Percentiles rank a stretch among this genome's conserved stretches.
Evolutionary conservation across 2,888 invertebrate species (phyloP).

Genomic region (Oxyteleia sp.): DNA sequence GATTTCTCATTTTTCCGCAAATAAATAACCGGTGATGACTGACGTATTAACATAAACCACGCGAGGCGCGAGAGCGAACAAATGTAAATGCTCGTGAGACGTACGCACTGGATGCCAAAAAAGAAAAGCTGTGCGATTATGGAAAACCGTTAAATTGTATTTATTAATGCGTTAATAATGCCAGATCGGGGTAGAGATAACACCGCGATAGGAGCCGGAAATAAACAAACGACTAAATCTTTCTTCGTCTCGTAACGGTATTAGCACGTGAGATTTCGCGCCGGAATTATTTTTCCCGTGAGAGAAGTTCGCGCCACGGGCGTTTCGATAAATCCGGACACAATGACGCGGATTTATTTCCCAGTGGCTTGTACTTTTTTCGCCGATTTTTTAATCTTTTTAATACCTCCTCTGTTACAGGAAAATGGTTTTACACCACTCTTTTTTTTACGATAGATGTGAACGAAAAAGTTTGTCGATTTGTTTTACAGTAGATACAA

Average conservation of each 20-base stretch:
- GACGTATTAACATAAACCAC: no score
- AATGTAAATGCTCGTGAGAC: no score
- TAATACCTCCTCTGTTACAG: conserved; percentile 1
- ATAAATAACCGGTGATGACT: no score
- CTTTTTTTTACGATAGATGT: background rate
- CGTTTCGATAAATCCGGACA: conserved; percentile 47
- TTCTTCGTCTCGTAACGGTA: conserved; percentile 63
- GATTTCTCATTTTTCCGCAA: no score
- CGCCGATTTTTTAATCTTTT: conserved; percentile 9
- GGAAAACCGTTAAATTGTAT: conserved; percentile 56
- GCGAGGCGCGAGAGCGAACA: no score
- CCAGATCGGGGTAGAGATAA: conserved; percentile 54
- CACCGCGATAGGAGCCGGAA: conserved; percentile 36
- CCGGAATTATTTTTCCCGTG: conserved; percentile 59
- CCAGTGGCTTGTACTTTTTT: conserved; percentile 10
- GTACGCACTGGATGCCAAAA: no score
- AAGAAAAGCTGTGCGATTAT: conserved; percentile 23
- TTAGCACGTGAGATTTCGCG: conserved; percentile 62
- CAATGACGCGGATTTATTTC: conserved; percentile 42
- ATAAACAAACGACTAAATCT: conserved; percentile 57
- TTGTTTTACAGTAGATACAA: background rate
- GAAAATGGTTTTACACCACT: conserved; percentile 12
- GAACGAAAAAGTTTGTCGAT: background rate
- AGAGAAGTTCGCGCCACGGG: conserved; percentile 38
- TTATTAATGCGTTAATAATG: conserved; percentile 57